Evolutionary conservation across 2,888 invertebrate genomes (phyloP), one percentile per base, ranked within the genome.

Genomic region (Acheta domesticus): DNA sequence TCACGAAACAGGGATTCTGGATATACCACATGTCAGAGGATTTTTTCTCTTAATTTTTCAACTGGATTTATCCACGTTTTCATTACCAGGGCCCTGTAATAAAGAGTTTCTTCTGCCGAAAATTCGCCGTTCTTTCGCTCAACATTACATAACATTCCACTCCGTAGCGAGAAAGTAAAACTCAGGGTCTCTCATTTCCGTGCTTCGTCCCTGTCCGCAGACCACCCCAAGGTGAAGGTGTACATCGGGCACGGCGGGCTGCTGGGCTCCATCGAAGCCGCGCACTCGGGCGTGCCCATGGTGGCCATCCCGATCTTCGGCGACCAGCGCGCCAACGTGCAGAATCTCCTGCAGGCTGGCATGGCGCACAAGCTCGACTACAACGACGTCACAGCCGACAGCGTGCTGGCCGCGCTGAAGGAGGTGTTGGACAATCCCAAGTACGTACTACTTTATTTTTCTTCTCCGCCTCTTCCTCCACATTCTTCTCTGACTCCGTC

Each of bases 221-320:
- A 90, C 84, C 92, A 93, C 85, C 90, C 91, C 0, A 92, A 92
- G 83, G 91, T 93, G 0, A 91, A 90, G 82, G 88, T 89, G 0
- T 93, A 93, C 83, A 90, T 93, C 82, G 89, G 91, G 0, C 93
- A 93, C 83, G 91, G 91, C 3, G 93, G 93, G 2, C 89, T 92
- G 80, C 86, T 93, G 23, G 92, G 93, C 79, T 89, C 90, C 0
- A 91, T 91, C 20, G 93, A 93, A 85, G 91, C 92, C 0, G 87
- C 92, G 11, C 90, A 92, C 83, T 91, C 91, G 78, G 93, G 91
- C 16, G 89, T 91, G 73, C 93, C 93, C 11, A 87, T 91, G 77
- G 86, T 93, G 11, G 89, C 92, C 8, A 89, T 93, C 50, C 93
- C 93, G 11, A 88, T 93, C 77, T 93, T 91, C 83, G 93, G 93